These are phyloP conservation scores for Platysternon megacephalum DNA, from an alignment of 2,113 vertebrate genomes.

Conservation along the genomic window DNA sequence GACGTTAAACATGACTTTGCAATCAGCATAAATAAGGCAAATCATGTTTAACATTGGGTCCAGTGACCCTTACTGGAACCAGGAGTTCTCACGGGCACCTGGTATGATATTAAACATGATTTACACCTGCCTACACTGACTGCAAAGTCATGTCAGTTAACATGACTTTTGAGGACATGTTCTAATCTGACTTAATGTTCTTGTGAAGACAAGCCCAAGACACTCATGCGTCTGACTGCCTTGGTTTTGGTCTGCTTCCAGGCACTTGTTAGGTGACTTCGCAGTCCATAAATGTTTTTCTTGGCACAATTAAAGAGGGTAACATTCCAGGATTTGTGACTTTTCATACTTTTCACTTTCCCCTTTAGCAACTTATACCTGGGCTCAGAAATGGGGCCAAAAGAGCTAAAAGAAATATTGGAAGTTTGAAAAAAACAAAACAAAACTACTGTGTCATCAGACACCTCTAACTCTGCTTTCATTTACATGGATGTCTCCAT, in stretches of 20 bases:
- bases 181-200: neutral
- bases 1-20: fast-evolving
- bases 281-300: neutral
- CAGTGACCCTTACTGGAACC: neutral
- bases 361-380: neutral
- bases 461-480: neutral
- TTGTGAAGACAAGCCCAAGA: neutral
- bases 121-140: neutral
- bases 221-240: neutral
- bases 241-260: neutral
- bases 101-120: neutral
- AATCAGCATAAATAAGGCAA: neutral
- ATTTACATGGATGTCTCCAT: neutral
- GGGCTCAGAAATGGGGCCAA: neutral
- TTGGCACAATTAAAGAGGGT: neutral
- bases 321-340: neutral
- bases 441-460: neutral
- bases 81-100: neutral
- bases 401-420: neutral
- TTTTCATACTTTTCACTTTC: neutral
- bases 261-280: neutral
- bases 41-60: fast-evolving
- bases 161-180: neutral
- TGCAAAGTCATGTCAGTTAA: neutral
- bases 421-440: neutral